Evolutionary conservation across 2,113 vertebrate genomes (phyloP), one percentile per base, ranked within the genome.

Genomic region (Apaloderma vittatum): DNA sequence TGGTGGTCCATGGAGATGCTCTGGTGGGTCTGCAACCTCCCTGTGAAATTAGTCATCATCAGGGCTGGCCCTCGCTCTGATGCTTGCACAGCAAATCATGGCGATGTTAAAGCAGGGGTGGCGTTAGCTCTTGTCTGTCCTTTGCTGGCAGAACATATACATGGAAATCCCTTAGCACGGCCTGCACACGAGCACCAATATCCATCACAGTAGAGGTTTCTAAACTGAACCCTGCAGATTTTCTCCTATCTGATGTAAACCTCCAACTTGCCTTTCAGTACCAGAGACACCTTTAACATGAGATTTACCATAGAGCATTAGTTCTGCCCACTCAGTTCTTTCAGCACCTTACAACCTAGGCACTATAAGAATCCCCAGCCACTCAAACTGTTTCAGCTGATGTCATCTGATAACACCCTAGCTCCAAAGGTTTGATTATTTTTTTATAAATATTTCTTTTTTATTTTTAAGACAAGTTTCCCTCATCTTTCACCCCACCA

Each of bases 41-140:
- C 32, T 27, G 18, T 37, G 27, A 37, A 37, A 37, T 22, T 2
- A 1, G 12, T 3, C 19, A 0, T 8, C 16, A 21, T 11, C 1
- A 0, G 36, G 7, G 18, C 27, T 34, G 66, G 12, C n/a, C 40
- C 32, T 40, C 23, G 13, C 34, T 45, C 52, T 7, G 4, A 29
- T 1, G 2, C 22, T 59, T 61, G 11, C 40, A 45, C 58, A 22
- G 15, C 15, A 45, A 37, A 55, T 19, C 3, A 2, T 2, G 6
- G 43, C 19, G 55, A 13, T 48, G 37, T 46, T 76, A 58, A 65
- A 65, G 55, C 37, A 40, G 68, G 8, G 11, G 10, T 73, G 16
- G 12, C 15, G 12, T 67, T 15, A 77, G n/a, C 30, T 76, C n/a
- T 48, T 46, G 12, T 8, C 29, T 43, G 15, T 30, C 15, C 5